Evolutionary conservation across 2,113 vertebrate genomes (phyloP), one percentile per base, ranked within the genome.

Genomic region (Menura novaehollandiae): DNA sequence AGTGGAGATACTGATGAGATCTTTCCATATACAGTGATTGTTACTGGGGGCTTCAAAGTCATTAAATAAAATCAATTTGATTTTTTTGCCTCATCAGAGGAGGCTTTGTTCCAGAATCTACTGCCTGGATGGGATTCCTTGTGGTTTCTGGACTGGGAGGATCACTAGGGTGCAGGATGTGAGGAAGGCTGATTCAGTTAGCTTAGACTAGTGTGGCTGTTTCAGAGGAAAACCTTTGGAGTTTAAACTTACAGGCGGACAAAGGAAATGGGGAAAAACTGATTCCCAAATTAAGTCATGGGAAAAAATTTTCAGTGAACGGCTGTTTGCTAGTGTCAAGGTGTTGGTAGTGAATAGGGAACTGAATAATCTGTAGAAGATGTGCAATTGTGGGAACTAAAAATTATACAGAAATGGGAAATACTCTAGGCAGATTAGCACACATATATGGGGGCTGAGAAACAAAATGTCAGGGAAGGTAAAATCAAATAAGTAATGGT

Each of bases 201-300:
- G 3, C 53, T 88, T 64, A 51, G 49, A 68, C 49, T 44, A 58
- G 47, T 13, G 46, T 37, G 59, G 17, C 32, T 86, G 49, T 59
- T 88, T 43, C 52, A 80, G 44, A 85, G 43, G 41, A 69, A 95
- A 93, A 86, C 43, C 23, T 75, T 91, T 59, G 49, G 37, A 58
- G 15, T 24, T 93, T 77, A 52, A 91, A 77, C 6, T 74, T 92
- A 49, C 5, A 83, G 59, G 41, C 72, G 52, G 79, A 78, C 41
- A 96, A 89, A 91, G 88, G 93, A 95, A 95, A 93, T 64, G 33
- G 53, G 64, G 84, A 92, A 95, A 91, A 92, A 89, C 26, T 59
- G 91, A 78, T 96, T 96, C 91, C 52, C 88, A 93, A 93, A 83
- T 60, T 94, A 91, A 93, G 93, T 96, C 93, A 89, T 97, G 93